Evolutionary conservation across 1,140 invertebrate species (phyloP).

Genomic region (Dreissena rostriformis): DNA sequence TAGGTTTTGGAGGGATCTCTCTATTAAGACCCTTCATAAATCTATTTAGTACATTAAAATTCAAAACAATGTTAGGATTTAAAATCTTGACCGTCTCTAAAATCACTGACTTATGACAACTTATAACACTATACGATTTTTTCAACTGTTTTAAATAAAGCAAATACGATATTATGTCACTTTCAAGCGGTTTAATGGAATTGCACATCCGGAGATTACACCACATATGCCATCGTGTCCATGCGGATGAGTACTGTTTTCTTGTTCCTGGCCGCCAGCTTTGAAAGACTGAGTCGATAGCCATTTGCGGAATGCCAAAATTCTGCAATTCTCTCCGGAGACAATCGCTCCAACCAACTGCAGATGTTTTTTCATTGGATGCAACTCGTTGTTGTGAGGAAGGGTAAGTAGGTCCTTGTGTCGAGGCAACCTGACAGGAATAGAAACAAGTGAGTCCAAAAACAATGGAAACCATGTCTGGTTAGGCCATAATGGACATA

Average conservation of each 20-base stretch:
- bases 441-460: constrained; percentile 22
- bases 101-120: constrained; percentile 19
- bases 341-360: not conserved
- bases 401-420: constrained; percentile 1
- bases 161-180: constrained; percentile 12
- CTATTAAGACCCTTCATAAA: constrained; percentile 1
- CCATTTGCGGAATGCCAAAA: not conserved
- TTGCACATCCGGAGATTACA: constrained; percentile 36
- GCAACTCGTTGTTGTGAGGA: not conserved
- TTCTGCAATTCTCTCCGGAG: constrained; percentile 20
- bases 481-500: constrained; percentile 21
- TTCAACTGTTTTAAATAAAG: constrained; percentile 22
- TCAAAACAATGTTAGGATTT: not conserved
- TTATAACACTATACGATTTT: constrained; percentile 31
- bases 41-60: constrained; percentile 5
- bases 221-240: constrained; percentile 14
- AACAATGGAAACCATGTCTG: constrained; percentile 16
- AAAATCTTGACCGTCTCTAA: constrained; percentile 15
- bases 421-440: constrained; percentile 17
- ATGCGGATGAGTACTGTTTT: constrained; percentile 10
- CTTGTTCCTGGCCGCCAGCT: constrained; percentile 20
- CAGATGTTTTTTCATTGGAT: not conserved
- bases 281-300: constrained; percentile 6
- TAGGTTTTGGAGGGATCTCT: constrained; percentile 12
- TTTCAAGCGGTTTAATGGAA: constrained; percentile 32